Base-by-base conservation (phyloP, 2,797 vertebrate genomes). In the Thaleichthys pacificus region DNA sequence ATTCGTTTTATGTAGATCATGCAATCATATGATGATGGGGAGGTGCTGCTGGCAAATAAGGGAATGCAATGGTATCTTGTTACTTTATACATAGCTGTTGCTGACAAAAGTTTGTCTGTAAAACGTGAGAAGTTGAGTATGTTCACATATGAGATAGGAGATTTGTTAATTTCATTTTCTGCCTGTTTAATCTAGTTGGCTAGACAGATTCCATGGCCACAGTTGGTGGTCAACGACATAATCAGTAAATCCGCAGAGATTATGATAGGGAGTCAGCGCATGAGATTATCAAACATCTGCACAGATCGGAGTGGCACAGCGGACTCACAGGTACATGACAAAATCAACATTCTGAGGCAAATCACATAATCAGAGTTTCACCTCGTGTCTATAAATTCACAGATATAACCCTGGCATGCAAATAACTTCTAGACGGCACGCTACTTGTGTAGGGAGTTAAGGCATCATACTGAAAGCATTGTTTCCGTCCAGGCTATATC, bases 221-320 rank as follows among this genome's bases (percentile, higher is more conserved):
- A 68, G 75, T 79, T 61, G 80, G 82, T 83, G 84, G 85, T 84
- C 82, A 80, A 62, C 68, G 77, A 30, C 47, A 66, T 88, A 86
- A 90, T 88, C 86, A 78, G 21, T 76, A 79, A 88, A 91, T 90
- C 87, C 84, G 58, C 65, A 19, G 71, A 80, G 91, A 93, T 93
- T 92, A 93, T 85, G 77, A 68, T 82, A 79, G 84, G 81, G 70
- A 69, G 84, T 84, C 76, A 85, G 51, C 68, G 64, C 21, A 51
- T 17, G 68, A 87, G 91, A 92, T 93, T 93, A 93, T 66, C 66
- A 69, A 91, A 90, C 90, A 93, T 91, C 91, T 92, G 92, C 84
- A 87, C 85, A 51, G 71, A 86, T 86, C 77, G 51, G 71, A 57
- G 42, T 79, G 28, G 47, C 75, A 57, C 81, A 77, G 70, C 66